A percentile compares a stretch with the other conserved stretches of the same genome.
Conservation (phyloP, 2,797 vertebrate species). For the Clarias pachynema region DNA sequence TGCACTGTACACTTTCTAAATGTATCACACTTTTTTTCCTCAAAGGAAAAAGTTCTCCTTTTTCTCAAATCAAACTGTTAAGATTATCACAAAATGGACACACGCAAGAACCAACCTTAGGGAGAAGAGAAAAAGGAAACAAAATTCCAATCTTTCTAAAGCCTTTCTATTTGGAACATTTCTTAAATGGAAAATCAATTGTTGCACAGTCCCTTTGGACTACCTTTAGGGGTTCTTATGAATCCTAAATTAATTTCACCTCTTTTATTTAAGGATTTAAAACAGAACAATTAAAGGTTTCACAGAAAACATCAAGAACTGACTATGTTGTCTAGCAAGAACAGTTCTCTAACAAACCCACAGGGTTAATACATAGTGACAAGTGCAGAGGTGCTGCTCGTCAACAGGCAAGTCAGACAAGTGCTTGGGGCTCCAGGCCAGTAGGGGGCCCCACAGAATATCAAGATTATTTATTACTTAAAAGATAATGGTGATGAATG, state of each 20-base stretch:
- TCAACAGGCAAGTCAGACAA: too few relatives aligned
- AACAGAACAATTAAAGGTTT: background rate
- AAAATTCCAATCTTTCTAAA: background rate
- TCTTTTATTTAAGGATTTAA: background rate
- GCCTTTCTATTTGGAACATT: background rate
- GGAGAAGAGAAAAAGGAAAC: too few relatives aligned
- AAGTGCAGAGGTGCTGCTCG: too few relatives aligned
- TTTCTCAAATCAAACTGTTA: background rate
- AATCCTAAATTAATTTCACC: background rate
- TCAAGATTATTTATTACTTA: too few relatives aligned
- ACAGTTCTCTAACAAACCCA: background rate
- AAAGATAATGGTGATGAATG: too few relatives aligned
- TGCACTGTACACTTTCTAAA: background rate
- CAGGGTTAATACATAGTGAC: background rate
- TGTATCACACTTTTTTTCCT: background rate
- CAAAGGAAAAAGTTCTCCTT: too few relatives aligned
- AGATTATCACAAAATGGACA: background rate
- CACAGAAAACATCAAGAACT: background rate
- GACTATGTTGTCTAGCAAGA: background rate
- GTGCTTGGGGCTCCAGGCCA: too few relatives aligned
- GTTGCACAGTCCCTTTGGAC: background rate
- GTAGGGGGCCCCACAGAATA: too few relatives aligned
- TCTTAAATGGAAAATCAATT: background rate
- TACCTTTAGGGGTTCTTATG: background rate
- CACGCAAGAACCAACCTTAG: background rate